These are phyloP conservation scores for Drosophila micromelanica DNA, from an alignment of 1,140 invertebrate genomes.

Conservation along the genomic window DNA sequence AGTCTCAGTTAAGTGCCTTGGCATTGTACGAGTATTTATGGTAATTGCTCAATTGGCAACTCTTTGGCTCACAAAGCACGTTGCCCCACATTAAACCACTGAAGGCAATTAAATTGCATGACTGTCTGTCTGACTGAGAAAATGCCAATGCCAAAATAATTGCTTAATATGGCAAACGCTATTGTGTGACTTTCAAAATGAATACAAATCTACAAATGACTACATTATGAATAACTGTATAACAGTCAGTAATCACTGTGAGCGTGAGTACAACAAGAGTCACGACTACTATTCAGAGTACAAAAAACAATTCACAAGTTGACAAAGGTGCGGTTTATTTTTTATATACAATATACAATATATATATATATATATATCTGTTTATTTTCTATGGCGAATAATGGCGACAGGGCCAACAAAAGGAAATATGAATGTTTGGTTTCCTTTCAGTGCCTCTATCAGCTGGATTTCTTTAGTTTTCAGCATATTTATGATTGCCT, in stretches of 20 bases:
- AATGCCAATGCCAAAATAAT: constrained; percentile 55
- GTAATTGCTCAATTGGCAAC: too few relatives aligned
- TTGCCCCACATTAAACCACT: constrained; percentile 6
- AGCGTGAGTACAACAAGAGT: too few relatives aligned
- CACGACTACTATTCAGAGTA: too few relatives aligned
- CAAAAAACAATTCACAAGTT: background rate
- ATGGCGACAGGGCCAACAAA: constrained; percentile 18
- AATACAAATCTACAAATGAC: constrained; percentile 16
- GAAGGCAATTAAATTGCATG: constrained; percentile 55
- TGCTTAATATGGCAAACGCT: constrained; percentile 19
- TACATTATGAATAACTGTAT: constrained; percentile 23
- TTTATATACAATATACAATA: background rate
- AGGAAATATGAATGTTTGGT: constrained; percentile 9
- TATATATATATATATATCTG: background rate
- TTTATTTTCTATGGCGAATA: constrained; percentile 22
- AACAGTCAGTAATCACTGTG: too few relatives aligned
- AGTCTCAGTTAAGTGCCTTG: background rate
- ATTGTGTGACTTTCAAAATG: constrained; percentile 28
- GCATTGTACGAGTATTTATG: background rate
- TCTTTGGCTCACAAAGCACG: background rate
- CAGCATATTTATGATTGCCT: background rate
- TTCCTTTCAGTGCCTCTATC: background rate
- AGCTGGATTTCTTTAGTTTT: background rate
- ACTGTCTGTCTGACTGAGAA: constrained; percentile 6
- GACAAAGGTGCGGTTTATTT: background rate